Conservation (phyloP, 2,113 vertebrate genomes). For the Dromiciops gliroides region DNA sequence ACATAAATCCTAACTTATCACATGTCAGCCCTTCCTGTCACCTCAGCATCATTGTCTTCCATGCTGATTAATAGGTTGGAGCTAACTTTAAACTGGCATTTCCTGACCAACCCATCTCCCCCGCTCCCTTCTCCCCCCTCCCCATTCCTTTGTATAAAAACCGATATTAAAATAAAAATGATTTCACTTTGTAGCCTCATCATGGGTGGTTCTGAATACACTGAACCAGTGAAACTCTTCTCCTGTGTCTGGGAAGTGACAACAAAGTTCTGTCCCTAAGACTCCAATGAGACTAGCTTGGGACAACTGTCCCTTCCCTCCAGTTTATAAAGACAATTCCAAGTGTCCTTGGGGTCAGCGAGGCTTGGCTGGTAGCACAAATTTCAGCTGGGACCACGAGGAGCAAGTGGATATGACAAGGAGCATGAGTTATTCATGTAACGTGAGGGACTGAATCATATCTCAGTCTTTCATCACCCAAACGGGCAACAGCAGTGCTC, state of each 20-base stretch:
- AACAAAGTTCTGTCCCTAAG: not conserved
- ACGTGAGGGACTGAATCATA: conserved; percentile 62
- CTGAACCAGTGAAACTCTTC: not conserved
- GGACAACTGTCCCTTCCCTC: not conserved
- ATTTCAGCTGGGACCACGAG: accelerated
- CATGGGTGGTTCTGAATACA: not conserved
- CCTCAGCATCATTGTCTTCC: conserved; percentile 80
- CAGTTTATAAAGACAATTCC: not conserved
- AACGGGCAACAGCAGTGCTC: conserved; percentile 77
- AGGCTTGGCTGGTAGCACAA: not conserved
- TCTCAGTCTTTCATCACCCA: conserved; percentile 74
- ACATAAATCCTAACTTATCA: conserved; percentile 81
- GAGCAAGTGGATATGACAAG: conserved; percentile 56
- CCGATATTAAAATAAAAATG: conserved; percentile 36
- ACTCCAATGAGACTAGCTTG: not conserved
- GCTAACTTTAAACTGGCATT: conserved; percentile 83
- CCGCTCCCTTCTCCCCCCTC: conserved; percentile 7
- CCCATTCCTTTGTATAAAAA: conserved; percentile 39
- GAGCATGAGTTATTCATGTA: conserved; percentile 64
- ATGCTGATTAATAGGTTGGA: conserved; percentile 82
- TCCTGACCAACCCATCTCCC: conserved; percentile 76
- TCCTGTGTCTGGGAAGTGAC: not conserved
- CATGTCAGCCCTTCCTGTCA: conserved; percentile 83
- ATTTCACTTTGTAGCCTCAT: conserved; percentile 39
- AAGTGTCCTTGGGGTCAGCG: not conserved